A percentile compares a stretch with the other conserved stretches of the same genome.
Conservation (phyloP, 2,888 invertebrate genomes). For the Brassicogethes aeneus region DNA sequence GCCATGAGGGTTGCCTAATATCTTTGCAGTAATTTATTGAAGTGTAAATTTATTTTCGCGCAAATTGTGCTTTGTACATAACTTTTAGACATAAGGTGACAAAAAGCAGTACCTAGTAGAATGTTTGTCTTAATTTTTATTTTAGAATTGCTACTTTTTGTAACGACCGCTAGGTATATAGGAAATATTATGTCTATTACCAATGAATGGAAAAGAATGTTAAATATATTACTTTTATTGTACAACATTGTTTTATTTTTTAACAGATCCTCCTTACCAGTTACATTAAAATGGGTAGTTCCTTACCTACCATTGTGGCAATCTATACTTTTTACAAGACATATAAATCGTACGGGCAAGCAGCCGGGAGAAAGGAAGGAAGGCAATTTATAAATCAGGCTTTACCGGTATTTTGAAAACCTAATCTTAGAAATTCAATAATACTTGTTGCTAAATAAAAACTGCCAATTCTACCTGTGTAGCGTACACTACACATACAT, state of each 20-base stretch:
- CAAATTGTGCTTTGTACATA: constrained; percentile 33
- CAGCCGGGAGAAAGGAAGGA: no score
- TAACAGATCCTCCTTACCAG: no score
- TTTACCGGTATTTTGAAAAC: no score
- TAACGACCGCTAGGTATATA: background rate
- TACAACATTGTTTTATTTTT: background rate
- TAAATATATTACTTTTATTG: background rate
- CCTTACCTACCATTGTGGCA: no score
- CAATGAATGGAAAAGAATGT: background rate
- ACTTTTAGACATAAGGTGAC: background rate
- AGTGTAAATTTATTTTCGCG: constrained; percentile 20
- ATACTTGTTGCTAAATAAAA: no score
- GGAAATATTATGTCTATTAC: background rate
- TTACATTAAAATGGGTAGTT: no score
- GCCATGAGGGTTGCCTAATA: background rate
- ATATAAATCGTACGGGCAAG: no score
- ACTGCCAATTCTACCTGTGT: no score
- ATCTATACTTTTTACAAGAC: no score
- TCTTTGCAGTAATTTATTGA: background rate
- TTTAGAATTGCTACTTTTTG: background rate
- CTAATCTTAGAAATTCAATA: no score
- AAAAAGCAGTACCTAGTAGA: constrained; percentile 1
- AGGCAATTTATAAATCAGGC: no score
- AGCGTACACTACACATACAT: no score
- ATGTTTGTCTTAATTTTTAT: background rate